Conservation (phyloP, 2,888 invertebrate genomes). For the Aromia moschata region DNA sequence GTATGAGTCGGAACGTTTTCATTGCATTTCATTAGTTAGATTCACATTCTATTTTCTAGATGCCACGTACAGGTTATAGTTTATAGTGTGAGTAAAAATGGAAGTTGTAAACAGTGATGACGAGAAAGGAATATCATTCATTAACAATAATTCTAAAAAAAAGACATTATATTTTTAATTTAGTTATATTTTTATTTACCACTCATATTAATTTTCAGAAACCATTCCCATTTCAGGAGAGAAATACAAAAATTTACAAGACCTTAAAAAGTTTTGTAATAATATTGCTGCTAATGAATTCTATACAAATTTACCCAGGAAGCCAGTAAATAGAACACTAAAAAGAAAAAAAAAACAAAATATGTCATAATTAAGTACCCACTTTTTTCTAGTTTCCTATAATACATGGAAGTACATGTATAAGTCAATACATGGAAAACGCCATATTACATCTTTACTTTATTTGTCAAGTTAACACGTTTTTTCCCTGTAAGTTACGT, state of each 20-base stretch:
- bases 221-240: not conserved
- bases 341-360: not conserved
- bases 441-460: not conserved
- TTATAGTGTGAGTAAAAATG: not conserved
- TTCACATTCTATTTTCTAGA: not conserved
- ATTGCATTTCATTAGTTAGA: not conserved
- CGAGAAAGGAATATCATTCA: conserved; percentile 6
- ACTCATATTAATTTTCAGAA: not conserved
- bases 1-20: not conserved
- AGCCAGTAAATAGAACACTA: not conserved
- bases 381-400: not conserved
- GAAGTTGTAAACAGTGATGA: conserved; percentile 21
- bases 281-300: not conserved
- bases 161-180: too few relatives aligned
- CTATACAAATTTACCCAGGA: not conserved
- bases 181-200: not conserved
- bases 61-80: not conserved
- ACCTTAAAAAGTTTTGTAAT: conserved; percentile 6
- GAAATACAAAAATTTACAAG: conserved; percentile 8
- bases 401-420: too few relatives aligned
- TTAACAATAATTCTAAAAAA: not conserved
- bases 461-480: conserved; percentile 3
- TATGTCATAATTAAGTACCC: not conserved
- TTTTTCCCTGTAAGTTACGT: conserved; percentile 2
- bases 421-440: too few relatives aligned